These are phyloP conservation scores for Australoheros scitulus DNA, from an alignment of 2,113 vertebrate species.

Conservation along the genomic window DNA sequence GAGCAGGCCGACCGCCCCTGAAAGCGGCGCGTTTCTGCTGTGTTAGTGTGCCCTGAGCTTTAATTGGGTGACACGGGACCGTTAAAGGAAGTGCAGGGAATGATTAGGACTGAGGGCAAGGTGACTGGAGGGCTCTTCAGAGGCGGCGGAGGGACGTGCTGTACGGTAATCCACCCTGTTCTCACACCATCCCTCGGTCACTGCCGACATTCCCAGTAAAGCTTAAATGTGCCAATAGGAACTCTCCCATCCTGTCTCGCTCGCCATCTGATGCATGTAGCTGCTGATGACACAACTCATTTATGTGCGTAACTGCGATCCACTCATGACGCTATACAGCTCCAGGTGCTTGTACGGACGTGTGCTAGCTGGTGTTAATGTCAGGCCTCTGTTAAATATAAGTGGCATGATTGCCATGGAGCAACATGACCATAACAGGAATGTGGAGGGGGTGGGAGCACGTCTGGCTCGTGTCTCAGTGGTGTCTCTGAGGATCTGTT, in stretches of 20 bases:
- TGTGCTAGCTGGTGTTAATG: constrained; percentile 11
- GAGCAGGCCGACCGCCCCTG: background rate
- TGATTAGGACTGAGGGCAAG: background rate
- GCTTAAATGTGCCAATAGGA: background rate
- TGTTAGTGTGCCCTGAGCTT: background rate
- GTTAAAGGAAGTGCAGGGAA: constrained; percentile 37
- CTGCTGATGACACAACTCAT: background rate
- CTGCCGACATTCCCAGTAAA: constrained; percentile 17
- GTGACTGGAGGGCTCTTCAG: background rate
- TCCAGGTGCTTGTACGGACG: constrained; percentile 14
- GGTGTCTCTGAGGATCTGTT: constrained; percentile 32
- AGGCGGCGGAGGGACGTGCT: background rate
- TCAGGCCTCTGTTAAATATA: constrained; percentile 15
- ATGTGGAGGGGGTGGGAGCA: constrained; percentile 29
- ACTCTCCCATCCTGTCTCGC: background rate
- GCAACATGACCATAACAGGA: constrained; percentile 42
- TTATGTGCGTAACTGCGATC: background rate
- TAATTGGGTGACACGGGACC: background rate
- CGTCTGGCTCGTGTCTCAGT: constrained; percentile 41
- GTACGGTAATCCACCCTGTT: constrained; percentile 7
- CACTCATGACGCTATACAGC: constrained; percentile 14
- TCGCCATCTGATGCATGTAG: background rate
- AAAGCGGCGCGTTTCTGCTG: background rate
- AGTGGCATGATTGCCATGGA: constrained; percentile 7
- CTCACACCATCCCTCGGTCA: background rate